Evolutionary conservation across 2,113 vertebrate species (phyloP), one percentile per base, ranked within the genome.

Genomic region (Helogale parvula): DNA sequence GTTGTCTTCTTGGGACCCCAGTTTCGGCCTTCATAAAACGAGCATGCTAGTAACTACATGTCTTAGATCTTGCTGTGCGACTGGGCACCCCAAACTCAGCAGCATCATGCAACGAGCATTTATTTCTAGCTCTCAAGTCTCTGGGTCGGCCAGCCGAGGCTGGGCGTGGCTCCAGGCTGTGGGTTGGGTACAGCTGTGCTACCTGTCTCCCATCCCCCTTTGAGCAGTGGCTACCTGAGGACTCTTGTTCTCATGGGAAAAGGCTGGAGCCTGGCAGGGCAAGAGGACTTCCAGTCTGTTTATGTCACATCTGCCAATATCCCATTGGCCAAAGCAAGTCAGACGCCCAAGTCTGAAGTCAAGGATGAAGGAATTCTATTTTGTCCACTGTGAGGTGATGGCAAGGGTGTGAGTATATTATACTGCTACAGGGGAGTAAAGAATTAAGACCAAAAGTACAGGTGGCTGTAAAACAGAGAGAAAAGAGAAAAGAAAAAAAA

Each of bases 11-110:
- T 91, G 25, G 79, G 57, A 85, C 25, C 80, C 86, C 68, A 65
- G 3, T 97, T 93, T 89, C 65, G 82, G 38, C 54, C 29, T 96
- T 94, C 57, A 50, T 83, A 84, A 93, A 86, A 38, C 68, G 50
- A 92, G 7, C 41, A 47, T 69, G 76, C 66, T 41, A 35, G 23
- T 84, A 57, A 33, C n/a, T 16, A 35, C 50, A n/a, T 86, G n/a
- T 33, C 21, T 69, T 50, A 90, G 57, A 33, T 77, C 45, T 60
- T 85, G 60, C 69, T 91, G 35, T 90, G 79, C 31, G 66, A 86
- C 57, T 65, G 54, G 71, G 31, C 47, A 60, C 16, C 38, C 33
- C 17, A 72, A n/a, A 90, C 16, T 50, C 71, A 63, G 33, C 83
- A n/a, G 27, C 47, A 54, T 60, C n/a, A 31, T 82, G 47, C 13